These are phyloP conservation scores for Drosophila dunni DNA, from an alignment of 1,140 invertebrate species.

Conservation along the genomic window DNA sequence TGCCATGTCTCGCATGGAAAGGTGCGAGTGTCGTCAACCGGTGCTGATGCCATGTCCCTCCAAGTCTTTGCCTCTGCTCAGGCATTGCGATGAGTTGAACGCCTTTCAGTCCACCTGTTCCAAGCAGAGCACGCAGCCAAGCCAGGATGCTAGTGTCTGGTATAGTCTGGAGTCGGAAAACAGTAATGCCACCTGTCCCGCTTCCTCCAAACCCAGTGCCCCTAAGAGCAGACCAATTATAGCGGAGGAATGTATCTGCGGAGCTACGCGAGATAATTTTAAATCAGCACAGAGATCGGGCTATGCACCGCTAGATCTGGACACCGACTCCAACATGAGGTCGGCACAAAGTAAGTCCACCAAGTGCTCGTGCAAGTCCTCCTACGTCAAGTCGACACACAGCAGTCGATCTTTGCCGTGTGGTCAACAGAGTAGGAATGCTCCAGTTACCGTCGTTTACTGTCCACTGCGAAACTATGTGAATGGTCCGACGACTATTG, in stretches of 20 bases:
- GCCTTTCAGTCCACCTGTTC: background rate
- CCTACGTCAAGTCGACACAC: background rate
- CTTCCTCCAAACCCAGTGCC: background rate
- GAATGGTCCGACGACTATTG: background rate
- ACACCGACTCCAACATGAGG: background rate
- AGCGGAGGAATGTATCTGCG: background rate
- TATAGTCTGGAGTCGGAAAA: background rate
- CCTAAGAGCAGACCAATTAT: background rate
- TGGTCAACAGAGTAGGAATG: background rate
- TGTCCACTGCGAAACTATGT: slow-evolving; percentile 4
- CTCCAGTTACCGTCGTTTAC: slow-evolving; percentile 1
- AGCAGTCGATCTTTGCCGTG: slow-evolving; percentile 3
- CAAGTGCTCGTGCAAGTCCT: background rate
- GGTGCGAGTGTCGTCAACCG: background rate
- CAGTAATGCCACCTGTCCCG: background rate
- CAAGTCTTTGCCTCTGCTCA: background rate
- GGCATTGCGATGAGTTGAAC: background rate
- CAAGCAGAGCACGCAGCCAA: background rate
- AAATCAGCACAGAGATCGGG: background rate
- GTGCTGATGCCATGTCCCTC: background rate
- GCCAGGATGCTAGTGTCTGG: background rate
- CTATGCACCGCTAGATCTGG: background rate
- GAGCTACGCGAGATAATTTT: background rate
- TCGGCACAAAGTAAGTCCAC: background rate
- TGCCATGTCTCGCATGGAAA: background rate